Evolutionary conservation across 53 echinoderm and acorn worm genomes (phyloP).

Genomic region (Antedon mediterranea): DNA sequence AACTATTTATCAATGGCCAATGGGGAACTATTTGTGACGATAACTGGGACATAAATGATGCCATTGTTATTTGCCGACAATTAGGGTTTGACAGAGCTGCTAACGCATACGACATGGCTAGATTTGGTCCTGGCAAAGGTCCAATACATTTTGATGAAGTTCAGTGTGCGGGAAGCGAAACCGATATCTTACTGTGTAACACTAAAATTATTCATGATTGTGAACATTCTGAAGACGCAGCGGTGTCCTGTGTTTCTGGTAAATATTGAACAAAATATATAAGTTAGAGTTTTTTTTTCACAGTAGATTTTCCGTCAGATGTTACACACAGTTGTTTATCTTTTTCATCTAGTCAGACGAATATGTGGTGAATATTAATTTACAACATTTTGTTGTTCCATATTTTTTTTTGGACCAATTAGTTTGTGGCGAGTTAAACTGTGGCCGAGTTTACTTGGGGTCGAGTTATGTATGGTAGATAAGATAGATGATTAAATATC

Average conservation of each 20-base stretch:
- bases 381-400: too few relatives aligned
- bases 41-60: slow-evolving; percentile 11
- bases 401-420: too few relatives aligned
- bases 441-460: too few relatives aligned
- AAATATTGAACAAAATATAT: not conserved
- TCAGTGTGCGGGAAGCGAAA: slow-evolving; percentile 19
- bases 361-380: too few relatives aligned
- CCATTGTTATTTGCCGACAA: slow-evolving; percentile 18
- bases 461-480: too few relatives aligned
- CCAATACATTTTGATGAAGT: slow-evolving; percentile 16
- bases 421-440: too few relatives aligned
- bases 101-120: not conserved
- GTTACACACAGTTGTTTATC: too few relatives aligned
- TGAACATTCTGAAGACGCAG: slow-evolving; percentile 17
- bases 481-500: too few relatives aligned
- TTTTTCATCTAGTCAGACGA: too few relatives aligned
- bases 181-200: not conserved
- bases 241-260: slow-evolving; percentile 6
- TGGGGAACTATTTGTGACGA: slow-evolving; percentile 32
- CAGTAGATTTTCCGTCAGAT: too few relatives aligned
- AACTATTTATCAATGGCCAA: slow-evolving; percentile 6
- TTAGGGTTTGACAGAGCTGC: slow-evolving; percentile 16
- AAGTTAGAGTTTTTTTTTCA: too few relatives aligned
- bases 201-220: slow-evolving; percentile 3
- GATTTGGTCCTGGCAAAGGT: slow-evolving; percentile 13